Base-by-base conservation (phyloP, 64 coral and sea anemone species). In the Exaiptasia diaphana region DNA sequence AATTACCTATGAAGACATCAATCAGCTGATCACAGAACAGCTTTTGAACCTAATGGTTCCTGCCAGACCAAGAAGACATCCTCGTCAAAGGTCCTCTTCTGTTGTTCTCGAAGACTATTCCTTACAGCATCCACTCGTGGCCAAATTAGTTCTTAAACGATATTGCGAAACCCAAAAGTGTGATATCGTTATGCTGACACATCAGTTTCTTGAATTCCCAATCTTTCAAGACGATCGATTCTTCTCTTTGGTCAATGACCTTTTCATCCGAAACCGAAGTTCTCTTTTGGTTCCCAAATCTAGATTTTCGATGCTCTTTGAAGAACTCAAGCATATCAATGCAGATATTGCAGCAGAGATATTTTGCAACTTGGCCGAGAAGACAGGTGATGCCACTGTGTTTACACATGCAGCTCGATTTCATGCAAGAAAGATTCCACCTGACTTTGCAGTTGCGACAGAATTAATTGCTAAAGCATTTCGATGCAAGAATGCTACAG, bases 11-110 rank as follows among this genome's bases (percentile, higher is more conserved):
- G 36, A 76, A 33, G 79, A 83, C 23, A 60, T 90, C 21, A 83
- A 49, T 4, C 27, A 79, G 10, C 53, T 75, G 8, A 76, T 91
- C 6, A 60, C 80, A 5, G 88, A 84, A 28, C 52, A 38, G 10
- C 48, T 91, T 0, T 44, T 91, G 72, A 91, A 91, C 84, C 29
- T 91, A 43, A 91, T 91, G 88, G 67, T 84, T 48, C 86, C 59
- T 12, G 25, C 53, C 15, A 82, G 64, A 42, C 76, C 86, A 50
- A 36, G 28, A 24, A 38, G 34, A 43, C 67, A 68, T 6, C 53
- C 41, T 25, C 55, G 58, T 18, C 77, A 53, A 12, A 37, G 22
- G 3, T 43, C 8, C 32, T 68, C 24, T 3, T 62, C 7, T 34
- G 55, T 23, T 13, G 67, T 21, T 8, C 75, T 44, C 22, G 59